Base-by-base conservation (phyloP, 2,888 invertebrate genomes). In the Drosophila incognita region DNA sequence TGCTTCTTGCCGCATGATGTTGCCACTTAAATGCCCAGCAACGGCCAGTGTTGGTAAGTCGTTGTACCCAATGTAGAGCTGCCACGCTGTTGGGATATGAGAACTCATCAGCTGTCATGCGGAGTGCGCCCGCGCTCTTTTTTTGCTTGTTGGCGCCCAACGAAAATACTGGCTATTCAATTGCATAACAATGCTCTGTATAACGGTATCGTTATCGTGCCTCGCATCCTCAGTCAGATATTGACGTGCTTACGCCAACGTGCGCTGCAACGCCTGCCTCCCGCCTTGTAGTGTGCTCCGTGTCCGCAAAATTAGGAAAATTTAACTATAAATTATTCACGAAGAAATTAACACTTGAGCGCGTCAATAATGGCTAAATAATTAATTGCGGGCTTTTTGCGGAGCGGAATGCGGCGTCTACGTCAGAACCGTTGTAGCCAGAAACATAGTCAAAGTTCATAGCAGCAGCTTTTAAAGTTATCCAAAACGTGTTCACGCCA, bases 171-270 rank as follows among this genome's bases (percentile, higher is more conserved):
- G 90, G 77, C 69, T 51, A 77, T 80, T 85, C 83, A 88, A 86
- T 86, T 86, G 85, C 85, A 86, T 86, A 86, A 86, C 85, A 90
- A 74, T 68, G 74, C 59, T 64, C 38, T 42, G 69, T 79, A 85
- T 90, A 85, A 77, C 80, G 90, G 83, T 90, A 86, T 88, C 86
- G 86, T 88, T 80, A 79, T 85, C 76, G 83, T 61, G 62, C 49
- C 27, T 49, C 70, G 67, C 70, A 73, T 70, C 49, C 72, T 77
- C 86, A 88, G 90, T 90, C 88, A 90, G 73, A 90, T 80, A 78
- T 72, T 89, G 90, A 87, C 86, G 88, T 87, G 88, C 88, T 71
- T 74, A 68, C 74, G 69, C 67, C 57, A 84, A 85, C 82, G 77
- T 76, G 74, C 74, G 69, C 74, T 69, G 65, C 52, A 42, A 63